A percentile compares a stretch with the other conserved stretches of the same genome.
Conservation (phyloP, 2,113 vertebrate species). For the Corvus hawaiiensis region DNA sequence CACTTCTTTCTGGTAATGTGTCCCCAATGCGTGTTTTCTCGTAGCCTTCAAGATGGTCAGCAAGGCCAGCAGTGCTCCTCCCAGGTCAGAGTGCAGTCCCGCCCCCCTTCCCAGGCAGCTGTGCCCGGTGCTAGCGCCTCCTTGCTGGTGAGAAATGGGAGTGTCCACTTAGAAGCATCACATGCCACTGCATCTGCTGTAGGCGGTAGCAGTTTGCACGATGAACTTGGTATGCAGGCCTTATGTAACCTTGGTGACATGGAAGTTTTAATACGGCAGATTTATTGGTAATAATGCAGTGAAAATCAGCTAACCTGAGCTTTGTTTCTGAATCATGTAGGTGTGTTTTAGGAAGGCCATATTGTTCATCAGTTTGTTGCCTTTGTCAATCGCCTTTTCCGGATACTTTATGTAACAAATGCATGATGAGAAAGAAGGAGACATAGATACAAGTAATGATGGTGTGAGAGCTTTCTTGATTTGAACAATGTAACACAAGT, state of each 20-base stretch:
- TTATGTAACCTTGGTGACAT: slow-evolving; percentile 75
- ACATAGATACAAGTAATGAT: background rate
- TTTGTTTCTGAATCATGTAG: slow-evolving; percentile 20
- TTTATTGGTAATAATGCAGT: slow-evolving; percentile 40
- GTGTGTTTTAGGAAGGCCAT: background rate
- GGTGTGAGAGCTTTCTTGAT: background rate
- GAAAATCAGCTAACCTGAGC: slow-evolving; percentile 1
- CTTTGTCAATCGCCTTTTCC: background rate
- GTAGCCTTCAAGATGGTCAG: slow-evolving; percentile 98
- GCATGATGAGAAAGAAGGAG: background rate
- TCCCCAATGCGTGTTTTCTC: slow-evolving; percentile 76
- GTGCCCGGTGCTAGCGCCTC: slow-evolving; percentile 92
- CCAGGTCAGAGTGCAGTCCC: slow-evolving; percentile 90
- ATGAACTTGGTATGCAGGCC: slow-evolving; percentile 93
- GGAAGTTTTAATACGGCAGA: slow-evolving; percentile 54
- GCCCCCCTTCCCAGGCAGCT: slow-evolving; percentile 92
- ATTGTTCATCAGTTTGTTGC: background rate
- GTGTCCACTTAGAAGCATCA: slow-evolving; percentile 93
- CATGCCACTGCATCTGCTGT: slow-evolving; percentile 93
- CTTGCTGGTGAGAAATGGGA: slow-evolving; percentile 99
- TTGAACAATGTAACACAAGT: background rate
- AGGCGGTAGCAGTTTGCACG: slow-evolving; percentile 92
- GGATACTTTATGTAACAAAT: background rate
- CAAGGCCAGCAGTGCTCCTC: slow-evolving; percentile 91
- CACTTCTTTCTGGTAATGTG: slow-evolving; percentile 71